Base-by-base conservation (phyloP, 1,140 invertebrate species). In the Drosophila suzukii region DNA sequence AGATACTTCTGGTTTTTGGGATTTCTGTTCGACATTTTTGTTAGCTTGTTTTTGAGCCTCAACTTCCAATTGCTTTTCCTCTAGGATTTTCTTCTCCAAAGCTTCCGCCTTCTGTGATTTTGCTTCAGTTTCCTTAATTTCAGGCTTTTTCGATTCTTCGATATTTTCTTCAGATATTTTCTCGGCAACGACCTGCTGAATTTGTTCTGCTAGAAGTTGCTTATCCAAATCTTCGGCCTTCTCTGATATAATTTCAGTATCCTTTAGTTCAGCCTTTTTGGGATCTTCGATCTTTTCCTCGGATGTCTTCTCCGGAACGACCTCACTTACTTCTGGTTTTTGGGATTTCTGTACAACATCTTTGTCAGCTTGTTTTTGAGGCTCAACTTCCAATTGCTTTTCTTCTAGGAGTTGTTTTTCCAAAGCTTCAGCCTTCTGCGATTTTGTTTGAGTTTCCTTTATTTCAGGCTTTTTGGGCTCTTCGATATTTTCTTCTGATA, bases 41-140 rank as follows among this genome's bases (percentile, higher is more conserved):
- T 80, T 61, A 13, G 13, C 39, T 43, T 71, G 60, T 43, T 67
- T 68, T 39, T 72, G 51, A 62, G 61, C 43, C 6, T 78, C 63
- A 1, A 10, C 44, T 20, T 75, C 34, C 4, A 67, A 32, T 30
- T 77, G 44, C 24, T 57, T 10, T 12, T 78, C 57, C 24, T 78
- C 66, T n/a, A 70, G 20, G 6, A 44, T 47, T 68, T 82, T 56
- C 30, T 67, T 70, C 20, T 79, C 60, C 34, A 70, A 39, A n/a
- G 38, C 24, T 50, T 68, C 75, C 15, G 80, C 59, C 36, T 85
- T 68, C n/a, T 81, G 51, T 10, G 78, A 58, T 49, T 90, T 70
- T 27, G 47, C 30, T 15, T 58, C 43, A 0, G 34, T 1, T 5
- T 75, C 68, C 2, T 47, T 63, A 3, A 32, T 11, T 1, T 62